phyloP scores from a whole-genome alignment of 2,888 invertebrate genomes.

The Sepioteuthis lessoniana region DNA sequence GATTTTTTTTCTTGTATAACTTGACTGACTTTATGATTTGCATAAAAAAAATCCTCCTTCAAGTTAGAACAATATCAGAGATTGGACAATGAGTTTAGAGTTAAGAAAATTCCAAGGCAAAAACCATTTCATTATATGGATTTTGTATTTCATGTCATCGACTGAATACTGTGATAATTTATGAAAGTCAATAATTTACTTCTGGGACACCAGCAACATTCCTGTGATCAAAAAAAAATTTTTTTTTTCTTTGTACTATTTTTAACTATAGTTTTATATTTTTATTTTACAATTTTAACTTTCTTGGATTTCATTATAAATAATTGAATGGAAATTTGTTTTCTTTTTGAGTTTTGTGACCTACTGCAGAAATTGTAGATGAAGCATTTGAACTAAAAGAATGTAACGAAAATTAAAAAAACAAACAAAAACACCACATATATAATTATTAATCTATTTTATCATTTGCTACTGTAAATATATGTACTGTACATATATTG shows the following conservation, averaged over 20 bases:
- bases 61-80: not conserved
- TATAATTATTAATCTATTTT: no score
- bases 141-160: not conserved
- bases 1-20: not conserved
- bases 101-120: not conserved
- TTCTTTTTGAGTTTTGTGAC: no score
- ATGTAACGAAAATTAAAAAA: no score
- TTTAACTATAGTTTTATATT: not conserved
- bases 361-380: no score
- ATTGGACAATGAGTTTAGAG: not conserved
- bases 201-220: no score
- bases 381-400: no score
- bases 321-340: no score
- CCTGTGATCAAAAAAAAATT: no score
- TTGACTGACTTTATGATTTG: not conserved
- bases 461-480: no score
- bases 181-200: not conserved
- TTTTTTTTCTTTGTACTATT: not conserved
- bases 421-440: no score
- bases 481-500: no score
- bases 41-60: not conserved
- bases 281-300: not conserved
- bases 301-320: not conserved
- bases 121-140: not conserved
- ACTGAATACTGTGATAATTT: not conserved